phyloP scores from a whole-genome alignment of 2,113 vertebrate genomes.

The Atractosteus spatula region DNA sequence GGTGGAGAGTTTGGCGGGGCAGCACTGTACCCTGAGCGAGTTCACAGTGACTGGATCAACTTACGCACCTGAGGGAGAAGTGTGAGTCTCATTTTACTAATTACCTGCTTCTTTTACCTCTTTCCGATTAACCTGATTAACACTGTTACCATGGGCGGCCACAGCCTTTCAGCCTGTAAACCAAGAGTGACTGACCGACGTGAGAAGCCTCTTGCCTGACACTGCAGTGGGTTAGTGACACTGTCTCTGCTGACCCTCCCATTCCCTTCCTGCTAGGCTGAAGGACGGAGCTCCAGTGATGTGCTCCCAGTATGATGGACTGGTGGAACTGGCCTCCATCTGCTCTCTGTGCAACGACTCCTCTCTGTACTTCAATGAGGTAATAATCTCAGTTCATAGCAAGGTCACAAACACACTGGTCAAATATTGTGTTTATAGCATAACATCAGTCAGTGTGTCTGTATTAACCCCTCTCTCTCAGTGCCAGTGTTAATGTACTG shows the following conservation, averaged over 20 bases:
- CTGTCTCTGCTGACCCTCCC: neutral
- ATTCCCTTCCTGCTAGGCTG: conserved; percentile 50
- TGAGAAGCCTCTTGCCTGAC: no score
- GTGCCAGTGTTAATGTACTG: no score
- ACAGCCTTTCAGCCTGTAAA: no score
- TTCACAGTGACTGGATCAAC: conserved; percentile 74
- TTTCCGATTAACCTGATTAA: no score
- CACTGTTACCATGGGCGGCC: no score
- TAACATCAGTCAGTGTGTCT: neutral
- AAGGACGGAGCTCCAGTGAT: conserved; percentile 71
- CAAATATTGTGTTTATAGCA: no score
- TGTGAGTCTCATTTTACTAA: conserved; percentile 51
- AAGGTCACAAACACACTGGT: no score
- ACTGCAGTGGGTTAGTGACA: no score
- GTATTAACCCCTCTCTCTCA: neutral
- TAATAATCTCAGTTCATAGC: conserved; percentile 23
- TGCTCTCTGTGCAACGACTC: conserved; percentile 92
- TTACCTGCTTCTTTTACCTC: no score
- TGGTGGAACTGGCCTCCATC: conserved; percentile 87
- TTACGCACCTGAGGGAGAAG: conserved; percentile 73
- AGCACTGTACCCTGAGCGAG: conserved; percentile 59
- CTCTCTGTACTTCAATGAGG: conserved; percentile 79
- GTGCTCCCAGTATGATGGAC: conserved; percentile 78
- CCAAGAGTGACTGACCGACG: no score
- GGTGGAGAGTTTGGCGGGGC: conserved; percentile 55